phyloP scores from a whole-genome alignment of 1,140 invertebrate genomes.

The Thalassaphorura encarpata region DNA sequence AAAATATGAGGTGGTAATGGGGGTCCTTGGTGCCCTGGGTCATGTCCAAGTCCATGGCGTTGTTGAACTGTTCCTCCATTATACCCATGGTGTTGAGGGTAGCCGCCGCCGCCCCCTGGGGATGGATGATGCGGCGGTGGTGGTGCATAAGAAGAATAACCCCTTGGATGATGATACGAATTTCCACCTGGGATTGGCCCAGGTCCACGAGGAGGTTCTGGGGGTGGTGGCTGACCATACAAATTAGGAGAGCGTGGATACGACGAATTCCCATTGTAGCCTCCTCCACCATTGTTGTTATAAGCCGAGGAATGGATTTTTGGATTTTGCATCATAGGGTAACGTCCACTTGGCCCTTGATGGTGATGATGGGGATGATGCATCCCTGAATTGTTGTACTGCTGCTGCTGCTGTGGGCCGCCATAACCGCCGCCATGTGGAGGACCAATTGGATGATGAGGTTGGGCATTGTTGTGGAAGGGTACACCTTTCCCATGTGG shows the following conservation, averaged over 20 bases:
- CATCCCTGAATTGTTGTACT: background rate
- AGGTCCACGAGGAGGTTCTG: background rate
- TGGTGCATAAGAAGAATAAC: slow-evolving; percentile 1
- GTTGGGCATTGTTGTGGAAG: too few relatives aligned
- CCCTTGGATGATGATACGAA: slow-evolving; percentile 1
- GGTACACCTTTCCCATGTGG: too few relatives aligned
- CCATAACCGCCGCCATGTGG: too few relatives aligned
- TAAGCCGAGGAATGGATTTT: slow-evolving; percentile 15
- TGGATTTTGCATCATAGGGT: slow-evolving; percentile 12
- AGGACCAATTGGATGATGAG: too few relatives aligned
- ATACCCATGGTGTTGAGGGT: background rate
- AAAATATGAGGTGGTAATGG: background rate
- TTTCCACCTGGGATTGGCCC: background rate
- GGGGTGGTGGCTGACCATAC: background rate
- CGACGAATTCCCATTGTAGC: too few relatives aligned
- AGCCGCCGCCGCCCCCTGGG: background rate
- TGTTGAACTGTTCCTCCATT: too few relatives aligned
- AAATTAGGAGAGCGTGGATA: background rate
- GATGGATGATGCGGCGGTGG: slow-evolving; percentile 1
- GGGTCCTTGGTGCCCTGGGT: background rate
- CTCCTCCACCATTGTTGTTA: too few relatives aligned
- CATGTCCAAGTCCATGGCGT: background rate
- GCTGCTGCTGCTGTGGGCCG: too few relatives aligned
- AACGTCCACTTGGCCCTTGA: background rate
- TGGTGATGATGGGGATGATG: background rate